Evolutionary conservation across 2,888 invertebrate species (phyloP).

Genomic region (Nebria salina): DNA sequence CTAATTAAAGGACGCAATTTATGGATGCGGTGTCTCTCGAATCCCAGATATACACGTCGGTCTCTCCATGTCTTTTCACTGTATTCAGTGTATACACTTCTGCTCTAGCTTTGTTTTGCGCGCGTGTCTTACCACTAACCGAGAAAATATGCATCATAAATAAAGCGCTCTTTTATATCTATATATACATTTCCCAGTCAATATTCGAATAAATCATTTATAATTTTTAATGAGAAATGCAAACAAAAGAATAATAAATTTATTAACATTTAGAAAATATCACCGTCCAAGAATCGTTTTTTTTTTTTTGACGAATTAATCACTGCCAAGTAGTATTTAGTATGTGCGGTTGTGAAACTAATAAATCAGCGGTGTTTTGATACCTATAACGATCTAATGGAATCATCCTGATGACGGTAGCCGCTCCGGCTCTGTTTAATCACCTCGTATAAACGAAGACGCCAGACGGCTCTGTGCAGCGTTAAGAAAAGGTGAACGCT

Average conservation of each 20-base stretch:
- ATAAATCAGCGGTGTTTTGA: not conserved
- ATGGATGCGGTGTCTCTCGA: conserved; percentile 61
- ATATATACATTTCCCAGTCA: not conserved
- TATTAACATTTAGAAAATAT: too few species aligned
- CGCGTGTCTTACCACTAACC: conserved; percentile 11
- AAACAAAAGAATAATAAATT: too few species aligned
- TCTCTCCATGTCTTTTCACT: not conserved
- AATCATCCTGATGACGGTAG: not conserved
- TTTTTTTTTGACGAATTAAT: too few species aligned
- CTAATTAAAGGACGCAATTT: conserved; percentile 65
- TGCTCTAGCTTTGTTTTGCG: not conserved
- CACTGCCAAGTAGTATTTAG: too few species aligned
- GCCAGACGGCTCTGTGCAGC: not conserved
- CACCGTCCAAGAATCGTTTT: too few species aligned
- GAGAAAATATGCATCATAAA: not conserved
- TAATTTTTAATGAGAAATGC: too few species aligned
- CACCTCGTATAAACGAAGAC: not conserved
- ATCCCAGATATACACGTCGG: conserved; percentile 56
- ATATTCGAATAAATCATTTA: too few species aligned
- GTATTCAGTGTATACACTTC: not conserved
- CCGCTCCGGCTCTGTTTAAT: not conserved
- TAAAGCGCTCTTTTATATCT: not conserved
- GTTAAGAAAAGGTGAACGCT: not conserved
- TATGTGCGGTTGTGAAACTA: not conserved
- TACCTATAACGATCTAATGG: conserved; percentile 12